These are phyloP conservation scores for Drosophila cardini DNA, from an alignment of 1,140 invertebrate species.

Conservation along the genomic window DNA sequence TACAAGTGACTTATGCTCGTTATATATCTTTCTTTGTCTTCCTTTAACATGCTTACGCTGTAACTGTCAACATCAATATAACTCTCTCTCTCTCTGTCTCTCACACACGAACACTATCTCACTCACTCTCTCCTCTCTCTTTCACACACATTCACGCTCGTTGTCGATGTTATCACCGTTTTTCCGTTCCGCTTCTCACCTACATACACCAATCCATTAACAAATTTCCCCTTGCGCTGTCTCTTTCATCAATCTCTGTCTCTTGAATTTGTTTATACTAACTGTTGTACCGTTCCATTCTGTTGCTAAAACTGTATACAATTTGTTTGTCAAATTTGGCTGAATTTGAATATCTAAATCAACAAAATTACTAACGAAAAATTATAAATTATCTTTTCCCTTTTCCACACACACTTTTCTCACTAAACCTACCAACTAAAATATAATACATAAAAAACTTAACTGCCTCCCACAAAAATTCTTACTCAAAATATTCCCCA, in stretches of 20 bases:
- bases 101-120: conserved; percentile 5
- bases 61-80: conserved; percentile 55
- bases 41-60: conserved; percentile 79
- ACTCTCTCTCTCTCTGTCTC: conserved; percentile 17
- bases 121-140: conserved; percentile 21
- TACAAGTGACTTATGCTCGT: conserved; percentile 83
- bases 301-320: conserved; percentile 36
- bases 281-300: conserved; percentile 14
- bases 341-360: conserved; percentile 40
- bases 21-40: conserved; percentile 83
- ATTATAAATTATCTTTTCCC: conserved; percentile 56
- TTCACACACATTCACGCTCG: conserved; percentile 22
- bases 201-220: neutral
- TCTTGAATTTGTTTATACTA: no score
- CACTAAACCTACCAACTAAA: conserved; percentile 6
- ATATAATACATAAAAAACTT: conserved; percentile 16
- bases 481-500: conserved; percentile 27
- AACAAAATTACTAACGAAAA: conserved; percentile 79
- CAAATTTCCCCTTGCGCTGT: conserved; percentile 4
- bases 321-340: conserved; percentile 63
- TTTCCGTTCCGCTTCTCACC: conserved; percentile 16
- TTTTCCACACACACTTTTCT: conserved; percentile 13
- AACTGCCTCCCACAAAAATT: conserved; percentile 30
- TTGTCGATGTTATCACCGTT: conserved; percentile 31
- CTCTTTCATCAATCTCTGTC: conserved; percentile 14